Percentiles rank a stretch among this genome's conserved stretches.
Evolutionary conservation across 2,888 invertebrate species (phyloP).

Genomic region (Pharmacophagus antenor): DNA sequence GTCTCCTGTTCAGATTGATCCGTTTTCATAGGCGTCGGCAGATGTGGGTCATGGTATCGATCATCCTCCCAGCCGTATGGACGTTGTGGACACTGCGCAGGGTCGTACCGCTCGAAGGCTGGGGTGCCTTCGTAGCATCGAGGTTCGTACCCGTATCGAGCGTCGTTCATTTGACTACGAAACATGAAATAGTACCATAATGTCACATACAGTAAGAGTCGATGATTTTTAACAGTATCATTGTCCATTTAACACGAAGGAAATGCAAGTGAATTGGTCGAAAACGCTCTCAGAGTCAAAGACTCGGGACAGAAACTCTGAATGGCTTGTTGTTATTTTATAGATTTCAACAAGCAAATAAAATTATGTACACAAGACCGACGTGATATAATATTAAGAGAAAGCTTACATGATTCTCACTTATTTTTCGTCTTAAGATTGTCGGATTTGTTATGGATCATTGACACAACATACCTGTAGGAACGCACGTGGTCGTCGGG

Average conservation of each 20-base stretch:
- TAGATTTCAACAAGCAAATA: no score
- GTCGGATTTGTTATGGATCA: neutral
- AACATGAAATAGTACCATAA: conserved; percentile 33
- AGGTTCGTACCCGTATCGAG: conserved; percentile 77
- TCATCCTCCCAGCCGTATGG: conserved; percentile 82
- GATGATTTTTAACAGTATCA: neutral
- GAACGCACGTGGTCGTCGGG: conserved; percentile 82
- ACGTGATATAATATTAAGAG: no score
- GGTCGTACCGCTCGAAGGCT: conserved; percentile 78
- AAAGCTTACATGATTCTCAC: no score
- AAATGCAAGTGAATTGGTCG: neutral
- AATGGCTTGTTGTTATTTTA: no score
- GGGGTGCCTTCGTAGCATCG: conserved; percentile 77
- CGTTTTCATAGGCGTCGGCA: conserved; percentile 84
- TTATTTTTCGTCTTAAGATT: neutral
- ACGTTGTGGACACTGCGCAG: conserved; percentile 72
- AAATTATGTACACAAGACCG: no score
- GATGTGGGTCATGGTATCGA: conserved; percentile 80
- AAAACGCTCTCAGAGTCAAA: no score
- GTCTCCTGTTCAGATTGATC: conserved; percentile 85
- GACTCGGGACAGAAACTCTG: no score
- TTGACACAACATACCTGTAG: conserved; percentile 65
- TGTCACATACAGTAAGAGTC: conserved; percentile 13
- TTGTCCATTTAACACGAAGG: no score
- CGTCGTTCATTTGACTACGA: conserved; percentile 81